Percentiles rank a stretch among this genome's conserved stretches.
phyloP scores from a whole-genome alignment of 2,797 vertebrate species.

The Sebastes reedi region DNA sequence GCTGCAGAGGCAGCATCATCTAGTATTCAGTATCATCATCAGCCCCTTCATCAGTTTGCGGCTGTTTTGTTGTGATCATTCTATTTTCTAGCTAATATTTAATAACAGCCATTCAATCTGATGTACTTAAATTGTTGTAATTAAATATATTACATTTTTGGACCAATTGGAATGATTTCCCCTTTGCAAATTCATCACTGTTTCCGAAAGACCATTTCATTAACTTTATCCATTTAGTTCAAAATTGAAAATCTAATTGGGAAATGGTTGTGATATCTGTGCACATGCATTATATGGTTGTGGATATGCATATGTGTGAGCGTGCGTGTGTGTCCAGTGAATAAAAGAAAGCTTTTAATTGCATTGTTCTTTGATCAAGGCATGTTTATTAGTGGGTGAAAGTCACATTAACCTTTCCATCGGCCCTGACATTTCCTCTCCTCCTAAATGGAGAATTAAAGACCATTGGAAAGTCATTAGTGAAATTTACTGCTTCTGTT shows the following conservation, averaged over 20 bases:
- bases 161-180: slow-evolving; percentile 26
- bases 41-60: neutral
- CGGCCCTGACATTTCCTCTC: slow-evolving; percentile 76
- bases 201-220: slow-evolving; percentile 58
- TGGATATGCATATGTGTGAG: neutral
- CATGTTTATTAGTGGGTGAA: slow-evolving; percentile 79
- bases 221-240: slow-evolving; percentile 59
- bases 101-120: slow-evolving; percentile 39
- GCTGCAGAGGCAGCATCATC: neutral
- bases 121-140: slow-evolving; percentile 21
- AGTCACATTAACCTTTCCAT: slow-evolving; percentile 79
- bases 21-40: neutral
- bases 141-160: slow-evolving; percentile 45
- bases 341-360: slow-evolving; percentile 75
- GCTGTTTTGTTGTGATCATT: slow-evolving; percentile 11
- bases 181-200: slow-evolving; percentile 38
- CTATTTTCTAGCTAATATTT: slow-evolving; percentile 33
- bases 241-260: slow-evolving; percentile 68
- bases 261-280: slow-evolving; percentile 28
- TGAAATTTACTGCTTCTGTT: slow-evolving; percentile 75
- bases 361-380: slow-evolving; percentile 74
- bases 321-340: slow-evolving; percentile 51
- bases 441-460: slow-evolving; percentile 80
- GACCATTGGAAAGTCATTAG: slow-evolving; percentile 80
- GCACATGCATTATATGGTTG: neutral